Evolutionary conservation across 1,140 invertebrate species (phyloP), one percentile per base, ranked within the genome.

Genomic region (Berghia stephanieae): DNA sequence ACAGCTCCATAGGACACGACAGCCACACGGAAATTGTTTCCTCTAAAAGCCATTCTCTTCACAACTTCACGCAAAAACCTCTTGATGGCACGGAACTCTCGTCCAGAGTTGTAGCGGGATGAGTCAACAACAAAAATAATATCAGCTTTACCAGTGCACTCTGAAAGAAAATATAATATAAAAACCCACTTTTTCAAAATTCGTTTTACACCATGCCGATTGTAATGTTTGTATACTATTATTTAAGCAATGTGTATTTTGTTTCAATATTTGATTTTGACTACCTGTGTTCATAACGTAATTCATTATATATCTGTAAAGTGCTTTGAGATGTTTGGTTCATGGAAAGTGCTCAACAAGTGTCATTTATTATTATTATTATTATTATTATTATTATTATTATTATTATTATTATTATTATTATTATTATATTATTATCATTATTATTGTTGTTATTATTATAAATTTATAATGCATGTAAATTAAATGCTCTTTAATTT

Each of bases 51-150:
- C 82, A 87, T 80, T 16, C 83, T 67, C 69, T 83, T 83, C 42
- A 86, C 80, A 2, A 83, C 60, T 18, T 79, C 74, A 10, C 82
- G 73, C 3, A 86, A 27, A 69, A 86, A 85, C 3, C 80, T 63
- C 67, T 83, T 83, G 18, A 86, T 80, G 31, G 78, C 66, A n/a
- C 83, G 74, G n/a, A 87, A 71, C 13, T 84, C 82, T 34, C 49
- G 79, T 21, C 83, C 78, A 34, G 75, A 75, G 21, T 84, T 82
- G 77, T 86, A 86, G 40, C 85, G 79, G 27, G 85, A 86, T 3
- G 83, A 78, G 63, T 87, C 86, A 8, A 87, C 79, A 44, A 82
- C 81, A 78, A 87, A 86, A n/a, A 85, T 82, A n/a, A 87, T 80
- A 74, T 87, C 86, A 40, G 82, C 85, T 36, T 77, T 75, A 2